phyloP scores from a whole-genome alignment of 2,888 invertebrate species.

The Tetranychus truncatus region DNA sequence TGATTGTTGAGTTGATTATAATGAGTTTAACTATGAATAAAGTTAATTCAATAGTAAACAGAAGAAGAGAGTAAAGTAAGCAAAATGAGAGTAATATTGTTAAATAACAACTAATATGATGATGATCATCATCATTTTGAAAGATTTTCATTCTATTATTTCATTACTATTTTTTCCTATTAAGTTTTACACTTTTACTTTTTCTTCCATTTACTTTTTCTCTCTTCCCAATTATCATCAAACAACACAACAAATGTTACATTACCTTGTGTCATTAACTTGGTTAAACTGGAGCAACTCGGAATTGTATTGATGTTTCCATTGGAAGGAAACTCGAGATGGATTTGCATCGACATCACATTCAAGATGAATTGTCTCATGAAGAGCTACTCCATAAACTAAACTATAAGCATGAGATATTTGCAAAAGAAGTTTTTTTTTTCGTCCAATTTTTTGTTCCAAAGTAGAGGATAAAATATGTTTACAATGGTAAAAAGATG shows the following conservation, averaged over 20 bases:
- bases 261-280: conserved; percentile 21
- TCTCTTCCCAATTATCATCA: too few relatives aligned
- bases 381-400: conserved; percentile 21
- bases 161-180: too few relatives aligned
- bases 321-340: conserved; percentile 24
- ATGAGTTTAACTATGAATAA: not conserved
- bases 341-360: conserved; percentile 26
- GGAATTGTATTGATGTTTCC: conserved; percentile 21
- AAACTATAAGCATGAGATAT: conserved; percentile 11
- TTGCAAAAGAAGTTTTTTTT: not conserved
- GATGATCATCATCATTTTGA: too few relatives aligned
- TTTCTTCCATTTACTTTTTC: too few relatives aligned
- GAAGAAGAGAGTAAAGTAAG: too few relatives aligned
- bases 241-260: not conserved
- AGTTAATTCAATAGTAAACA: not conserved
- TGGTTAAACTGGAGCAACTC: conserved; percentile 17
- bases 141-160: too few relatives aligned
- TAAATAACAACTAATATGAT: too few relatives aligned
- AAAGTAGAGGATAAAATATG: not conserved
- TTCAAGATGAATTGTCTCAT: conserved; percentile 16
- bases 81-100: too few relatives aligned
- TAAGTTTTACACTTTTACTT: too few relatives aligned
- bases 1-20: conserved; percentile 10
- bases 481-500: not conserved
- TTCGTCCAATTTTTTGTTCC: not conserved